phyloP scores from a whole-genome alignment of 1,140 invertebrate species.

The Bemisia tabaci region DNA sequence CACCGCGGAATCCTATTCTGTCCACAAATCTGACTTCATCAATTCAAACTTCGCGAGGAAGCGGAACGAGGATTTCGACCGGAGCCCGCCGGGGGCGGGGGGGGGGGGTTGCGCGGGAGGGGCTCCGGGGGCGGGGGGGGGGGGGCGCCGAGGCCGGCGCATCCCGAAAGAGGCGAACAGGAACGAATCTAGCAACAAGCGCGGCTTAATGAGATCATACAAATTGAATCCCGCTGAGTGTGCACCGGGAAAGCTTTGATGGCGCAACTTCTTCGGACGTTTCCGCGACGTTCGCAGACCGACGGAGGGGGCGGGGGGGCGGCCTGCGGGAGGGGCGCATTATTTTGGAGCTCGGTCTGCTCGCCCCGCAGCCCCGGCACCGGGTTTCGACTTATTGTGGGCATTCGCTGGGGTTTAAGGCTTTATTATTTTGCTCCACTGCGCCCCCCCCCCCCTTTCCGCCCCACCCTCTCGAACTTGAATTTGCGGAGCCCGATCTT shows the following conservation, averaged over 20 bases:
- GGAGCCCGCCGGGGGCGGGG: no score
- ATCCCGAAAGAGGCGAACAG: background rate
- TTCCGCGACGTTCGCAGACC: background rate
- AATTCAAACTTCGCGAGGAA: background rate
- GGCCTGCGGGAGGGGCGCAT: background rate
- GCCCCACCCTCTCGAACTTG: no score
- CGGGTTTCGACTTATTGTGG: no score
- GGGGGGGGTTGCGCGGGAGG: background rate
- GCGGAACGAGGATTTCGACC: background rate
- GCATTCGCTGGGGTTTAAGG: background rate
- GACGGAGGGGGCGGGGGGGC: background rate
- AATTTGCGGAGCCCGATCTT: no score
- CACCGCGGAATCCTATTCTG: background rate
- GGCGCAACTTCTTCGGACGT: background rate
- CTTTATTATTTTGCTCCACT: background rate
- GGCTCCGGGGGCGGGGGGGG: background rate
- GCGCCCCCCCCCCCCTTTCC: no score
- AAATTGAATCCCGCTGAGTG: background rate
- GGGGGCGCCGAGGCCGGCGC: background rate
- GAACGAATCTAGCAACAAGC: background rate
- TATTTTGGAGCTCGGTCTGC: background rate
- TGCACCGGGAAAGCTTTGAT: background rate
- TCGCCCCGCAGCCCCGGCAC: no score
- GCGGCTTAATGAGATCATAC: background rate
- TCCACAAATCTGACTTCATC: background rate